phyloP scores from a whole-genome alignment of 2,888 invertebrate genomes.

The Oeneis ivallda region DNA sequence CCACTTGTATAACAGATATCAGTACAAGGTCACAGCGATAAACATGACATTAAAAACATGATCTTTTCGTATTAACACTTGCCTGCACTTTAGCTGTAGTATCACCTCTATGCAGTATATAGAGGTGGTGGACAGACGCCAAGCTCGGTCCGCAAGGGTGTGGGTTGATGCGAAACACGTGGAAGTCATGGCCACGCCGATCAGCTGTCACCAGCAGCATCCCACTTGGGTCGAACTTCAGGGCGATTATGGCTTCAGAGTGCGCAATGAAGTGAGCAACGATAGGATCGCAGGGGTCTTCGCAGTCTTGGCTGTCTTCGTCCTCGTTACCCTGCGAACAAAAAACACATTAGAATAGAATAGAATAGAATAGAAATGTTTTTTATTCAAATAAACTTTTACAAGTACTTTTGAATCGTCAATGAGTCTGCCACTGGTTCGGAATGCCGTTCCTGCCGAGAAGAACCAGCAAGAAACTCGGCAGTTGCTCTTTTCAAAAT shows the following conservation, averaged over 20 bases:
- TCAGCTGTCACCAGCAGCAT: constrained; percentile 95
- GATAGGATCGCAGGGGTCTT: constrained; percentile 86
- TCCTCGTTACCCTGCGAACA: constrained; percentile 67
- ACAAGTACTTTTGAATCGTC: too few relatives aligned
- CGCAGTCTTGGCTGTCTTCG: constrained; percentile 82
- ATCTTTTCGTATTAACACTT: too few relatives aligned
- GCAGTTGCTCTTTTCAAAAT: too few relatives aligned
- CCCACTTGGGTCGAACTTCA: constrained; percentile 95
- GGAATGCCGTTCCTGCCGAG: too few relatives aligned
- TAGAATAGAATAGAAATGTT: too few relatives aligned
- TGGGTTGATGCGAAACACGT: constrained; percentile 96
- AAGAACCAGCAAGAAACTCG: too few relatives aligned
- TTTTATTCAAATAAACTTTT: too few relatives aligned
- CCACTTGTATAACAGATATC: too few relatives aligned
- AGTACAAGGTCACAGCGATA: too few relatives aligned
- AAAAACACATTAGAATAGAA: too few relatives aligned
- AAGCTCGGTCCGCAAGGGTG: constrained; percentile 94
- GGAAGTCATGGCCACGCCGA: constrained; percentile 96
- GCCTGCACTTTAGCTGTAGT: constrained; percentile 96
- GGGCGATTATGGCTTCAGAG: constrained; percentile 92
- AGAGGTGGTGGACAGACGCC: constrained; percentile 96
- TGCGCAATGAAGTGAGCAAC: constrained; percentile 95
- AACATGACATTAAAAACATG: too few relatives aligned
- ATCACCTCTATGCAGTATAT: constrained; percentile 96
- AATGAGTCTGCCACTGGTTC: too few relatives aligned